phyloP scores from a whole-genome alignment of 2,888 invertebrate genomes.

The Epinotia ramella region DNA sequence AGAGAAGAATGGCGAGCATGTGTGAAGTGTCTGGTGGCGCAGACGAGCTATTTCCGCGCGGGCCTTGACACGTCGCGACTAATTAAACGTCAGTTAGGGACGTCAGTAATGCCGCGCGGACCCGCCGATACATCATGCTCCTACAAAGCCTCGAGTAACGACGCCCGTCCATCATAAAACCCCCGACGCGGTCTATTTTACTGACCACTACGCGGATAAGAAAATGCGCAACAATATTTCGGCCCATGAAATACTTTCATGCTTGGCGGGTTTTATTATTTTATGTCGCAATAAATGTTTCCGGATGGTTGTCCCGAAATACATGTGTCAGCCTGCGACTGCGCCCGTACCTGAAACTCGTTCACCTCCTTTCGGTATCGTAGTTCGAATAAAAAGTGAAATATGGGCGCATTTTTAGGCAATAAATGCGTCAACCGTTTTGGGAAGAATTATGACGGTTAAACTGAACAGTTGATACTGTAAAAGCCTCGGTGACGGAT shows the following conservation, averaged over 20 bases:
- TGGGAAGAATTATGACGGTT: slow-evolving; percentile 20
- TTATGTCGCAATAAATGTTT: slow-evolving; percentile 38
- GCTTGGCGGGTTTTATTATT: slow-evolving; percentile 39
- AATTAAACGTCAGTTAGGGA: slow-evolving; percentile 14
- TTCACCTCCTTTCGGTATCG: neutral
- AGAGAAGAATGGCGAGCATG: slow-evolving; percentile 8
- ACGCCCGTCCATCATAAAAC: slow-evolving; percentile 40
- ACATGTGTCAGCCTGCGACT: slow-evolving; percentile 22
- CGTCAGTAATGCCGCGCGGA: neutral
- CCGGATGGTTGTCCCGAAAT: slow-evolving; percentile 32
- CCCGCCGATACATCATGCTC: neutral
- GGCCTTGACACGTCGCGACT: slow-evolving; percentile 29
- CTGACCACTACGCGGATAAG: slow-evolving; percentile 43
- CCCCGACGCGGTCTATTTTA: slow-evolving; percentile 35
- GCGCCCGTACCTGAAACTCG: slow-evolving; percentile 4
- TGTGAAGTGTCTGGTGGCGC: slow-evolving; percentile 14
- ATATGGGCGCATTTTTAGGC: slow-evolving; percentile 15
- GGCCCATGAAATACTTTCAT: slow-evolving; percentile 40
- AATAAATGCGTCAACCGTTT: slow-evolving; percentile 18
- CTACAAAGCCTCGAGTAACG: slow-evolving; percentile 21
- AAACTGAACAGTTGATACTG: slow-evolving; percentile 24
- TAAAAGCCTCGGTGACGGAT: slow-evolving; percentile 12
- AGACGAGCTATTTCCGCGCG: slow-evolving; percentile 21
- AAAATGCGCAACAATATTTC: slow-evolving; percentile 44
- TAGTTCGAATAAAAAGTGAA: slow-evolving; percentile 29